Evolutionary conservation across 35 echinoderm and acorn worm genomes (phyloP).

Genomic region (Apostichopus californicus): DNA sequence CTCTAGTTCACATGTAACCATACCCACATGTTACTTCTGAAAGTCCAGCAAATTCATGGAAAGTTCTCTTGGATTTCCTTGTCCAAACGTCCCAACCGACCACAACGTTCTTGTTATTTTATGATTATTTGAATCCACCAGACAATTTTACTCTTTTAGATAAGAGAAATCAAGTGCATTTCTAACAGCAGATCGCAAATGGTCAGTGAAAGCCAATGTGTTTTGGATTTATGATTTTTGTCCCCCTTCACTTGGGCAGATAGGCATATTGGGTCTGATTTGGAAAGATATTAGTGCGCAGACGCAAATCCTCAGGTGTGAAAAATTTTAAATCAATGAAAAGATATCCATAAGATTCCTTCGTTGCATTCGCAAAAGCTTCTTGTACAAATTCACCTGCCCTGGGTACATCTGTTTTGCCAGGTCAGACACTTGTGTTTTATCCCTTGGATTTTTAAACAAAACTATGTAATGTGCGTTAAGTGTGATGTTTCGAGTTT

Average conservation of each 20-base stretch:
- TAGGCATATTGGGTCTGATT: slow-evolving; percentile 22
- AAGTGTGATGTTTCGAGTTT: slow-evolving; percentile 60
- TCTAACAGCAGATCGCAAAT: neutral
- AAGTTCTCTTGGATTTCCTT: too few relatives aligned
- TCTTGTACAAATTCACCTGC: slow-evolving; percentile 49
- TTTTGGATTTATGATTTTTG: neutral
- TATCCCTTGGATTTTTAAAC: slow-evolving; percentile 54
- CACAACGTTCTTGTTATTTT: too few relatives aligned
- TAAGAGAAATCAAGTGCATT: too few relatives aligned
- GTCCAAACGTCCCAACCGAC: too few relatives aligned
- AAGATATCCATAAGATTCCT: slow-evolving; percentile 54
- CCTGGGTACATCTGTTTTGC: slow-evolving; percentile 67
- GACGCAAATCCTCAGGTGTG: slow-evolving; percentile 47
- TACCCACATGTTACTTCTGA: too few relatives aligned
- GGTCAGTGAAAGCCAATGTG: neutral
- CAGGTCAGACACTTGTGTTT: slow-evolving; percentile 56
- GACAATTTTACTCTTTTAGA: too few relatives aligned
- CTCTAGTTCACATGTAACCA: too few relatives aligned
- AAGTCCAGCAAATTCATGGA: too few relatives aligned
- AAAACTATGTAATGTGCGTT: slow-evolving; percentile 60
- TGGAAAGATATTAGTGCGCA: slow-evolving; percentile 64
- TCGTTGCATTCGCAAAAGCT: slow-evolving; percentile 50
- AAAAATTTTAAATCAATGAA: slow-evolving; percentile 48
- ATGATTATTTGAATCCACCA: too few relatives aligned
- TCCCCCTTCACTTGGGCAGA: slow-evolving; percentile 22